Evolutionary conservation across 1,140 invertebrate genomes (phyloP), one percentile per base, ranked within the genome.

Genomic region (Pogonognathellus flavescens): DNA sequence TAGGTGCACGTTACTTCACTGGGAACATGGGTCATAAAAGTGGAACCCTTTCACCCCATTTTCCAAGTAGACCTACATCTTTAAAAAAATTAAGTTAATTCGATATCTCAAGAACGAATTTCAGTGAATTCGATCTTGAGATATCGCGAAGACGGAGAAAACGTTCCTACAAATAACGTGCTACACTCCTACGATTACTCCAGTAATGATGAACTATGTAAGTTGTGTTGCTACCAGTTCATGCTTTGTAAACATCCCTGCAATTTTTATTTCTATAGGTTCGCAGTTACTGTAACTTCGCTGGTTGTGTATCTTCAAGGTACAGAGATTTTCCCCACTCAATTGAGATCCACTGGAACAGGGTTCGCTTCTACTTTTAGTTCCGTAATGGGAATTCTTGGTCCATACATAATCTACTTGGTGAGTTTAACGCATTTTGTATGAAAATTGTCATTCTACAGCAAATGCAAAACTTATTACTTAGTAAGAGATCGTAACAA

Each of bases 211-310:
- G n/a, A n/a, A n/a, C n/a, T n/a, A n/a, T n/a, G n/a, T n/a, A n/a
- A n/a, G n/a, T n/a, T n/a, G n/a, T n/a, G n/a, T n/a, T n/a, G n/a
- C n/a, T n/a, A n/a, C n/a, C n/a, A n/a, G n/a, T n/a, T n/a, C n/a
- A n/a, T n/a, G n/a, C n/a, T n/a, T n/a, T n/a, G n/a, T n/a, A n/a
- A n/a, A n/a, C n/a, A n/a, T n/a, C n/a, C n/a, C n/a, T n/a, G n/a
- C n/a, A n/a, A n/a, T n/a, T n/a, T n/a, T n/a, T n/a, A n/a, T n/a
- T n/a, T n/a, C n/a, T 66, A 22, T 84, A 91, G 90, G 89, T 90
- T 84, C 86, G 83, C 92, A 59, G 92, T 93, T 80, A 92, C 93
- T 6, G 89, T 93, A 5, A 91, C 93, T 11, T 95, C 93, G 90
- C 93, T 93, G 88, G 91, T 93, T 11, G 92, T 93, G 50, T 95